Conservation (phyloP, 2,797 vertebrate species). For the Fratercula arctica region DNA sequence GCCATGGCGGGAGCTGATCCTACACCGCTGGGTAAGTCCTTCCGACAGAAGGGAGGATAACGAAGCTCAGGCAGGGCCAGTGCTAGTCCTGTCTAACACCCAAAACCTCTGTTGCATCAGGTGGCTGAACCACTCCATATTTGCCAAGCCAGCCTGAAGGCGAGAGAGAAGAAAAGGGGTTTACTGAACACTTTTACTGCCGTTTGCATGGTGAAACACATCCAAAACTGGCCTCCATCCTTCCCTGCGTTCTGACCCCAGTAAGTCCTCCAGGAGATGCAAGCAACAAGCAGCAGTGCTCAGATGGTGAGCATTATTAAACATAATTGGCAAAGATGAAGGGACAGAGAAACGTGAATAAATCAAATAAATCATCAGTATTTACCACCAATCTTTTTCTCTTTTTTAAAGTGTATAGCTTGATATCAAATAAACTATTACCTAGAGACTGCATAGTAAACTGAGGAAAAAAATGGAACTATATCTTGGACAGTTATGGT, state of each 20-base stretch:
- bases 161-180: neutral
- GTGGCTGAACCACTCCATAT: neutral
- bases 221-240: neutral
- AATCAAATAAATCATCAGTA: neutral
- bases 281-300: neutral
- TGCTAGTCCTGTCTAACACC: neutral
- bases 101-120: neutral
- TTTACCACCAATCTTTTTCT: neutral
- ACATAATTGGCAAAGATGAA: neutral
- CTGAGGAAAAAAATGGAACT: neutral
- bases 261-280: neutral
- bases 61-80: accelerated
- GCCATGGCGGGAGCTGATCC: neutral
- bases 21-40: neutral
- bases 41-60: neutral
- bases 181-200: neutral
- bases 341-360: neutral
- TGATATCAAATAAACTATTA: neutral
- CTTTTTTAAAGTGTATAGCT: neutral
- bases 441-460: neutral
- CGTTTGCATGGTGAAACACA: neutral
- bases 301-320: neutral
- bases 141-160: neutral
- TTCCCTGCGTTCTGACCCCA: neutral
- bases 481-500: neutral